Evolutionary conservation across 2,797 vertebrate genomes (phyloP).

Genomic region (Mareca penelope): DNA sequence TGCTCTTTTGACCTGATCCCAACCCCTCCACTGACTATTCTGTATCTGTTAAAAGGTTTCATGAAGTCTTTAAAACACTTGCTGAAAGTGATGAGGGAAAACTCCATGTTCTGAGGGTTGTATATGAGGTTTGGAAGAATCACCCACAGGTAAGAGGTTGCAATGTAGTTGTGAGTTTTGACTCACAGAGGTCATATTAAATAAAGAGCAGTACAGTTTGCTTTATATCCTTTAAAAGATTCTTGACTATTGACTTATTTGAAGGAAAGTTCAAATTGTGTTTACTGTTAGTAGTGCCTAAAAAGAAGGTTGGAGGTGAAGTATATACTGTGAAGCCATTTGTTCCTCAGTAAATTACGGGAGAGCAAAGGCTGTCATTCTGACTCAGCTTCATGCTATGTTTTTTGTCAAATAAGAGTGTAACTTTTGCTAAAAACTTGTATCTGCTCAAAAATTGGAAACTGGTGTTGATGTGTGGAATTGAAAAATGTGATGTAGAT

Average conservation of each 20-base stretch:
- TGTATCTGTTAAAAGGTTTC: conserved; percentile 85
- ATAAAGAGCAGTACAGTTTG: not conserved
- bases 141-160: conserved; percentile 90
- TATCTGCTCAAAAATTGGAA: not conserved
- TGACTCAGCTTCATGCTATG: not conserved
- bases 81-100: conserved; percentile 96
- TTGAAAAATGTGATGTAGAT: not conserved
- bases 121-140: conserved; percentile 94
- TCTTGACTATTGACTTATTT: not conserved
- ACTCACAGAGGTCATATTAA: not conserved
- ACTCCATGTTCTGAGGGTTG: conserved; percentile 91
- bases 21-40: not conserved
- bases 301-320: not conserved
- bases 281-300: not conserved
- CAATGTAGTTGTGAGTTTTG: not conserved
- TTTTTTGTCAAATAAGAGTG: not conserved
- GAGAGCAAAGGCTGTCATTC: not conserved
- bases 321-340: not conserved
- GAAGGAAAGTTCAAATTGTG: not conserved
- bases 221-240: not conserved
- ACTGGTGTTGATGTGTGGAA: not conserved
- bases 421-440: not conserved
- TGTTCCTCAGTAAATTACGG: not conserved
- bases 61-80: conserved; percentile 93
- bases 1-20: not conserved